Conservation (phyloP, 2,797 vertebrate genomes). For the Enteromius thamalakanensis region DNA sequence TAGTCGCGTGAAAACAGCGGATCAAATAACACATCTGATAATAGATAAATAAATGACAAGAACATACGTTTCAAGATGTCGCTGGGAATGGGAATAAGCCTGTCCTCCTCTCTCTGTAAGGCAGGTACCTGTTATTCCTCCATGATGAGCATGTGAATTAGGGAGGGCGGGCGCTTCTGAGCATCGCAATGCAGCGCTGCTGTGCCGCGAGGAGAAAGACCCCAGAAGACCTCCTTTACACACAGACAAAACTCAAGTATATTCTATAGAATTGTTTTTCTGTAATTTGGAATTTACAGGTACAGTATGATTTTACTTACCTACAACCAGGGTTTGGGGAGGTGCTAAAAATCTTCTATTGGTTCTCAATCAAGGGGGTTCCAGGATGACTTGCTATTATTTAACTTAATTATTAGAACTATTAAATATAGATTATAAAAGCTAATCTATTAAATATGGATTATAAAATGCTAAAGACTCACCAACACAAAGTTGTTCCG, state of each 20-base stretch:
- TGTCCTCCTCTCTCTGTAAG: conserved; percentile 61
- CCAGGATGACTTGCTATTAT: not conserved
- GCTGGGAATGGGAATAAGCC: conserved; percentile 40
- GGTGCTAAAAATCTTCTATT: not conserved
- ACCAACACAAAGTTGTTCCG: not conserved
- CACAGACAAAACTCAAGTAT: not conserved
- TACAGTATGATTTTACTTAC: not conserved
- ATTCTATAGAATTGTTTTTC: not conserved
- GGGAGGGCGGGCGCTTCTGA: conserved; percentile 50
- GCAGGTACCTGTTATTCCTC: conserved; percentile 68
- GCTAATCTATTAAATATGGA: not conserved
- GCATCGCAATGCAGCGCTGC: conserved; percentile 57
- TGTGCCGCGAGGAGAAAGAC: conserved; percentile 21
- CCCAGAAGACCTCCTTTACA: not conserved
- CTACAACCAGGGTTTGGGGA: not conserved
- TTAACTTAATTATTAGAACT: not conserved
- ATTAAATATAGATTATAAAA: not conserved
- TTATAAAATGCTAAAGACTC: not conserved
- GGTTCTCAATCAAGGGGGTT: not conserved
- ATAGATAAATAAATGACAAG: conserved; percentile 15
- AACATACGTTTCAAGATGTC: conserved; percentile 43
- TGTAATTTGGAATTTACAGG: not conserved
- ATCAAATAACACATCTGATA: conserved; percentile 49
- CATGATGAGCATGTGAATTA: conserved; percentile 68
- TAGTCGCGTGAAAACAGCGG: not conserved